Evolutionary conservation across 1,140 invertebrate genomes (phyloP).

Genomic region (Andricus grossulariae): DNA sequence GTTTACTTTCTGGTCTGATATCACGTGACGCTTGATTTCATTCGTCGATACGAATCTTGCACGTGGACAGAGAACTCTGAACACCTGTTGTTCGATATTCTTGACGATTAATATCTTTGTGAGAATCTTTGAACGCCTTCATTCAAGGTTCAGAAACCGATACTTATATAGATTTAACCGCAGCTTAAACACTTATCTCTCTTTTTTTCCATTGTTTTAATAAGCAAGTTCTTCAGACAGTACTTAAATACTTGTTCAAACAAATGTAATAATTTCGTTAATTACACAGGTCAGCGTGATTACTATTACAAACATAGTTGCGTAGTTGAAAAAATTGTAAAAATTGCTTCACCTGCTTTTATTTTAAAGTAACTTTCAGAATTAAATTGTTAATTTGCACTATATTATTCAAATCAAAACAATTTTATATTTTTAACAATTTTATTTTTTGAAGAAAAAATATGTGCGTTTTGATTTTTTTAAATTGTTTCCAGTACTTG

Average conservation of each 20-base stretch:
- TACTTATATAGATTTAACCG: background rate
- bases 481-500: too few relatives aligned
- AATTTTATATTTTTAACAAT: too few relatives aligned
- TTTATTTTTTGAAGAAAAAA: too few relatives aligned
- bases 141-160: conserved; percentile 13
- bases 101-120: conserved; percentile 10
- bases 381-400: too few relatives aligned
- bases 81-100: conserved; percentile 13
- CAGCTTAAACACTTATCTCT: background rate
- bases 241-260: too few relatives aligned
- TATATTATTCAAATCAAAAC: too few relatives aligned
- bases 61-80: conserved; percentile 25
- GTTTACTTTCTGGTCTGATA: conserved; percentile 17
- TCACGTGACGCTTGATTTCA: conserved; percentile 23
- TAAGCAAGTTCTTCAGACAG: background rate
- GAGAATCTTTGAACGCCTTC: background rate
- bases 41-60: background rate
- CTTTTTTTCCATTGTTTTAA: background rate
- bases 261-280: too few relatives aligned
- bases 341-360: background rate
- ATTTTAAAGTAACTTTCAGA: background rate
- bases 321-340: background rate
- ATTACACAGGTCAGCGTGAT: background rate
- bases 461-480: too few relatives aligned
- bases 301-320: background rate